Conservation (phyloP, 92 coral and sea anemone genomes). For the Isaurus tuberculatus region DNA sequence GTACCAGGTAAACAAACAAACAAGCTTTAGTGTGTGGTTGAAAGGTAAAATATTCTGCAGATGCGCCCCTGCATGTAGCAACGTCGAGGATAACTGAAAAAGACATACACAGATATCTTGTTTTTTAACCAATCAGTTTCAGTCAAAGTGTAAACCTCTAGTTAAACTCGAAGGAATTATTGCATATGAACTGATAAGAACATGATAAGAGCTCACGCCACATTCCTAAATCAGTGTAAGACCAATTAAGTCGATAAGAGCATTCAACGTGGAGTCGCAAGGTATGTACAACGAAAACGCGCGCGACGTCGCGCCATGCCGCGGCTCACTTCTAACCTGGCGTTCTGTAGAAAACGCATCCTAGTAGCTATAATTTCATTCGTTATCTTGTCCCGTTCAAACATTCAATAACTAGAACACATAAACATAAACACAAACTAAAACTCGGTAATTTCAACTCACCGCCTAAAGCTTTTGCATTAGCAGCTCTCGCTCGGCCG, state of each 20-base stretch:
- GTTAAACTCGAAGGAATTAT: too few relatives aligned
- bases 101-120: too few relatives aligned
- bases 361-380: background rate
- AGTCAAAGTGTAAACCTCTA: too few relatives aligned
- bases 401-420: background rate
- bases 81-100: too few relatives aligned
- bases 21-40: too few relatives aligned
- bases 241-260: background rate
- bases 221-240: background rate
- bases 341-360: background rate
- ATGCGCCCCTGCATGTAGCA: too few relatives aligned
- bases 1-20: too few relatives aligned
- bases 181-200: too few relatives aligned
- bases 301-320: background rate
- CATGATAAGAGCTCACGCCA: background rate
- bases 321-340: background rate
- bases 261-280: background rate
- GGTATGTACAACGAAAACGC: background rate
- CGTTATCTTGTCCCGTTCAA: background rate
- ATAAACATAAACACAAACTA: background rate
- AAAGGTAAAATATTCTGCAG: too few relatives aligned
- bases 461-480: background rate
- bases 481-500: conserved; percentile 15
- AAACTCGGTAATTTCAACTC: background rate
- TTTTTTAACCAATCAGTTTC: too few relatives aligned